These are phyloP conservation scores for Hirtodrosophila histrioides DNA, from an alignment of 2,888 invertebrate species.

Conservation along the genomic window DNA sequence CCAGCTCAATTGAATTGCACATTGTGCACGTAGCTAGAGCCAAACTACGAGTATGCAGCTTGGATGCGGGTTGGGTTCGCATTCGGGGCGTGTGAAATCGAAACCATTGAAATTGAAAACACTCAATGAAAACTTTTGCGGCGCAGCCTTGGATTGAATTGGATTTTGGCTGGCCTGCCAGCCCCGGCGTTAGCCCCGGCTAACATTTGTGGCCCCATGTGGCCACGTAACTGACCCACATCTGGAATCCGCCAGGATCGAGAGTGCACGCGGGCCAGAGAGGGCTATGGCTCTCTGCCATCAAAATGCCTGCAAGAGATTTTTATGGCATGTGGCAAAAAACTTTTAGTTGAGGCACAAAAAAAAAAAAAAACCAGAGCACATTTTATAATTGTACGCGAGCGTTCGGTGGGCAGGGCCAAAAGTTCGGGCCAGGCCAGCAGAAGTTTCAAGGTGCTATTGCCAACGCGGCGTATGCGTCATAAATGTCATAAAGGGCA, in stretches of 20 bases:
- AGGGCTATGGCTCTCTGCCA: conserved; percentile 4
- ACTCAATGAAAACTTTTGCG: conserved; percentile 70
- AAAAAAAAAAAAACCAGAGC: conserved; percentile 41
- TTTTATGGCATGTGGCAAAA: conserved; percentile 63
- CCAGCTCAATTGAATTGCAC: conserved; percentile 21
- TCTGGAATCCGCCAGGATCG: conserved; percentile 27
- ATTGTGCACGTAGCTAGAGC: conserved; percentile 31
- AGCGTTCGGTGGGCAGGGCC: conserved; percentile 28
- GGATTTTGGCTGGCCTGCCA: conserved; percentile 61
- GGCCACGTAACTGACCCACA: conserved; percentile 73
- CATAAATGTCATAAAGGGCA: conserved; percentile 61
- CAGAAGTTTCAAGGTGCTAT: conserved; percentile 66
- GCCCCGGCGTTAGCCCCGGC: conserved; percentile 19
- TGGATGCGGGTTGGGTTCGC: conserved; percentile 32
- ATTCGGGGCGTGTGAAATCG: conserved; percentile 70
- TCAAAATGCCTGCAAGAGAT: conserved; percentile 49
- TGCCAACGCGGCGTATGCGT: conserved; percentile 69
- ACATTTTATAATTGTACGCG: conserved; percentile 68
- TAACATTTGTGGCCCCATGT: conserved; percentile 56
- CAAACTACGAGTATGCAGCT: conserved; percentile 28
- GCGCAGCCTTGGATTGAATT: conserved; percentile 68
- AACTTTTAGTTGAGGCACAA: conserved; percentile 16
- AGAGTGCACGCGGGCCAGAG: conserved; percentile 4
- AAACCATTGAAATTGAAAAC: conserved; percentile 74
- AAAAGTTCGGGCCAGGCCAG: conserved; percentile 44